Conservation (phyloP, 2,888 invertebrate genomes). For the Andrena haemorrhoa region DNA sequence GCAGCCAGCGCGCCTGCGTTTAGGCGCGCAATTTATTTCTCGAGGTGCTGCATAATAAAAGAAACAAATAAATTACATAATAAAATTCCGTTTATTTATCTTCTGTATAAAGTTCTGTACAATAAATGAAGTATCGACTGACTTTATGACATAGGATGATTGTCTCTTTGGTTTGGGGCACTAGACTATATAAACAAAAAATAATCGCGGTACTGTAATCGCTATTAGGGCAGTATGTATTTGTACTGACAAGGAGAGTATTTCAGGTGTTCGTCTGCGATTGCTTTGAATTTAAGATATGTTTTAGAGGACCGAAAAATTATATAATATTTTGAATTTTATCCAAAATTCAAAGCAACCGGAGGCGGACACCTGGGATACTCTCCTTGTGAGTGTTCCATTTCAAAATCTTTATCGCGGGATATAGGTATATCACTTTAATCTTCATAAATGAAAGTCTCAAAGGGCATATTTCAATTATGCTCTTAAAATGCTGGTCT, state of each 20-base stretch:
- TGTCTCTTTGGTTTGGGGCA: conserved; percentile 30
- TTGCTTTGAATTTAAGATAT: no score
- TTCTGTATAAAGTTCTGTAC: conserved; percentile 17
- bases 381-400: background rate
- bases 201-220: conserved; percentile 7
- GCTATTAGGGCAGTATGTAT: conserved; percentile 9
- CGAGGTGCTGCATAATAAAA: background rate
- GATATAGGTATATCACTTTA: background rate
- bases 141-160: conserved; percentile 5
- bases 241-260: background rate
- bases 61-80: background rate
- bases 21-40: background rate
- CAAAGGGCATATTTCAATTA: background rate
- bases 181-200: conserved; percentile 29
- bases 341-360: no score
- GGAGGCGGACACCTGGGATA: no score
- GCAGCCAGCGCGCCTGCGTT: background rate
- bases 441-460: background rate
- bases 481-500: background rate
- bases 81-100: conserved; percentile 15
- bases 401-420: background rate
- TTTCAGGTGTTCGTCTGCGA: no score
- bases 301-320: no score
- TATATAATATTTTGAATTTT: no score
- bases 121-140: conserved; percentile 20